Percentiles rank a stretch among this genome's conserved stretches.
Evolutionary conservation across 2,113 vertebrate genomes (phyloP).

Genomic region (Grammomys surdaster): DNA sequence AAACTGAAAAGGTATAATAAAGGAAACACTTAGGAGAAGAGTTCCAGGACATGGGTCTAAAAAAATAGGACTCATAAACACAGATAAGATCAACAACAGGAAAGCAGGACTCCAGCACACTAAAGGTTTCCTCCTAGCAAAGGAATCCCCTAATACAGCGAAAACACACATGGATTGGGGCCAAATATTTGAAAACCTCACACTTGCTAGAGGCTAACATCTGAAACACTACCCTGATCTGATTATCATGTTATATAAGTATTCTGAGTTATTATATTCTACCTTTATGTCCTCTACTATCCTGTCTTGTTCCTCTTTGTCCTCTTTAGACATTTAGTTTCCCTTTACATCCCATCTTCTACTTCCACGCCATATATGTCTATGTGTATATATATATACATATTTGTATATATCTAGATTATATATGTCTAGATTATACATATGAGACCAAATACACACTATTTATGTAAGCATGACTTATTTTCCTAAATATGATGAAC

Average conservation of each 20-base stretch:
- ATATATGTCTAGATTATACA: background rate
- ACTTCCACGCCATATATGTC: background rate
- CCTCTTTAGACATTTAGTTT: background rate
- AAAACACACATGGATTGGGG: background rate
- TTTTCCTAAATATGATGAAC: background rate
- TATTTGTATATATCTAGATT: background rate
- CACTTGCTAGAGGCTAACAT: background rate
- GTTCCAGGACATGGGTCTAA: too few relatives aligned
- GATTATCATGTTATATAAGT: background rate
- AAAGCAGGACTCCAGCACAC: background rate
- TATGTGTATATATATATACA: background rate
- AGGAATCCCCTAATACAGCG: background rate
- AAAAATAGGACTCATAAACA: background rate
- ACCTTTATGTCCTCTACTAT: background rate
- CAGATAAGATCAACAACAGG: background rate
- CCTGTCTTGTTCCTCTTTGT: background rate
- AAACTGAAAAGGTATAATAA: background rate
- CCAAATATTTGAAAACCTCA: background rate
- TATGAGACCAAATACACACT: background rate
- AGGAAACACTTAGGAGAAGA: background rate
- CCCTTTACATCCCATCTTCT: background rate
- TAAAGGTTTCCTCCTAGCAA: background rate
- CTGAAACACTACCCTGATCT: background rate
- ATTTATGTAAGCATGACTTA: background rate
- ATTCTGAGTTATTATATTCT: background rate